Percentiles rank a stretch among this genome's conserved stretches.
Conservation (phyloP, 2,888 invertebrate genomes). For the Cristatella mucedo region DNA sequence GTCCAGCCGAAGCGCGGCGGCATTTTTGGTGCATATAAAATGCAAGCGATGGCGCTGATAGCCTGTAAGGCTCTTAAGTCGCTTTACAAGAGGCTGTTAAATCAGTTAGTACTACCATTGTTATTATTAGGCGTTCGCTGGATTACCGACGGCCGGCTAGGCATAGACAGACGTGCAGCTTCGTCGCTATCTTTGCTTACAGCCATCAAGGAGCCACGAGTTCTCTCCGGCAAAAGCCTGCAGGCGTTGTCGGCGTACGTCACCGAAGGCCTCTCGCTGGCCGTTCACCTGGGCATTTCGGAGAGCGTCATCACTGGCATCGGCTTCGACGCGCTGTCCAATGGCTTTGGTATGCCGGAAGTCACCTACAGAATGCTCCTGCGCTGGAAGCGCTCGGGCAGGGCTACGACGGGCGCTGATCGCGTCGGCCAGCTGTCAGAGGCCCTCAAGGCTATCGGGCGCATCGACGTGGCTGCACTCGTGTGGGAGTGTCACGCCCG, state of each 20-base stretch:
- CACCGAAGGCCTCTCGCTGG: constrained; percentile 32
- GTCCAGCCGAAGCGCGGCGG: too few relatives aligned
- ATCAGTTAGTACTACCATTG: too few relatives aligned
- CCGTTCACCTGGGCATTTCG: constrained; percentile 32
- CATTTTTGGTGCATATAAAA: too few relatives aligned
- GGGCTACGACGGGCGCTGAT: constrained; percentile 13
- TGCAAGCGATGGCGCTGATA: too few relatives aligned
- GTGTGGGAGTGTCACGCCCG: constrained; percentile 21
- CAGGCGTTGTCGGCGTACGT: constrained; percentile 26
- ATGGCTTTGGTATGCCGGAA: constrained; percentile 28
- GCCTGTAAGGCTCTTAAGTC: too few relatives aligned
- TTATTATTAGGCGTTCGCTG: too few relatives aligned
- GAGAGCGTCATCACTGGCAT: constrained; percentile 35
- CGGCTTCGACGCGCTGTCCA: constrained; percentile 36
- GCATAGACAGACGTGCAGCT: too few relatives aligned
- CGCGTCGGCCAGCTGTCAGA: constrained; percentile 22
- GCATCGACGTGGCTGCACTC: constrained; percentile 22
- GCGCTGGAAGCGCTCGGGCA: constrained; percentile 29
- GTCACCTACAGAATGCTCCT: constrained; percentile 34
- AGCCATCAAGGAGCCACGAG: constrained; percentile 31
- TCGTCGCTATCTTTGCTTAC: constrained; percentile 15
- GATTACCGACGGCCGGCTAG: too few relatives aligned
- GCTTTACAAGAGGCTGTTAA: too few relatives aligned
- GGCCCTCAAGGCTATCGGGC: constrained; percentile 27
- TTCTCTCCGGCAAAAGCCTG: constrained; percentile 28